These are phyloP conservation scores for Drosophila anomelani DNA, from an alignment of 2,888 invertebrate species.

Conservation along the genomic window DNA sequence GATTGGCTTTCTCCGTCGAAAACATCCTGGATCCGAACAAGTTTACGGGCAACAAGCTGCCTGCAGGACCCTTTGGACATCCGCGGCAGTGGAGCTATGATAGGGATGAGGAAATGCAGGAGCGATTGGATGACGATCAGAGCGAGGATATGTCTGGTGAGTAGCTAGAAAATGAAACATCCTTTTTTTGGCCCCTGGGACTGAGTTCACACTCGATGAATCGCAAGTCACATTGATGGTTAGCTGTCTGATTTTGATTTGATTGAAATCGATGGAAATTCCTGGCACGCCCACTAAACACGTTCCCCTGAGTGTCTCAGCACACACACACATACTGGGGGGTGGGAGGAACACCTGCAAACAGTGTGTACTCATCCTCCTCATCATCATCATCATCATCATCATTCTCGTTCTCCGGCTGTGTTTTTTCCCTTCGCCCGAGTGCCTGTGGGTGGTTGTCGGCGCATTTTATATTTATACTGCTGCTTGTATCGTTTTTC, in stretches of 20 bases:
- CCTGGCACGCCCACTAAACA: constrained; percentile 21
- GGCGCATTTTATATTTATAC: constrained; percentile 59
- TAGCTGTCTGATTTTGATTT: constrained; percentile 42
- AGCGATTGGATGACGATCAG: constrained; percentile 84
- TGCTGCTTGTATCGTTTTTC: constrained; percentile 61
- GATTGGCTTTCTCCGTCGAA: constrained; percentile 94
- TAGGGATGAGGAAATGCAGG: constrained; percentile 84
- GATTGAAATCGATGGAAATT: constrained; percentile 35
- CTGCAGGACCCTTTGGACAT: constrained; percentile 72
- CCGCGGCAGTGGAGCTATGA: constrained; percentile 85
- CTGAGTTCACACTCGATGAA: constrained; percentile 9
- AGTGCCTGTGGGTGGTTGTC: constrained; percentile 40
- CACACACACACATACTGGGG: background rate
- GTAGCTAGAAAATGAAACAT: constrained; percentile 72
- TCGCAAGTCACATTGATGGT: constrained; percentile 16
- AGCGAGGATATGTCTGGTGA: constrained; percentile 86
- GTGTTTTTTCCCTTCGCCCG: constrained; percentile 14
- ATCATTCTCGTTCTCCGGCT: background rate
- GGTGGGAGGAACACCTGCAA: constrained; percentile 36
- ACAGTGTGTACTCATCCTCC: constrained; percentile 4
- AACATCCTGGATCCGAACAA: constrained; percentile 96
- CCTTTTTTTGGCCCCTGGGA: background rate
- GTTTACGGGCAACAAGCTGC: constrained; percentile 89
- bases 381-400: background rate
- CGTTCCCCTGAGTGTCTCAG: constrained; percentile 15